These are phyloP conservation scores for Rhipidura dahli DNA, from an alignment of 2,113 vertebrate species.

Conservation along the genomic window DNA sequence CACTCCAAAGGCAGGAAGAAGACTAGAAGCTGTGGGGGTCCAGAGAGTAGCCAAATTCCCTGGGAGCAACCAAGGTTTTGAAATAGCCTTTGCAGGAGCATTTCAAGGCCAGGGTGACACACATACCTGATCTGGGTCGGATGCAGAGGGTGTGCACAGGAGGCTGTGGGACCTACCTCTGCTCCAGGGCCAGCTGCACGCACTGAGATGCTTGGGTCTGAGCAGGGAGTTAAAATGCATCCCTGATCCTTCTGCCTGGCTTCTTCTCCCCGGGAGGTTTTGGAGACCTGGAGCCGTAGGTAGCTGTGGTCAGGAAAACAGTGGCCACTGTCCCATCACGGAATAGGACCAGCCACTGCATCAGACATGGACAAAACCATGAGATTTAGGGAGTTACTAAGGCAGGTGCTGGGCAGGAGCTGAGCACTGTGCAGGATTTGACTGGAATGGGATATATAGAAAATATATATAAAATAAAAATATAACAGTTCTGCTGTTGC, in stretches of 20 bases:
- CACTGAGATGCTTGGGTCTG: background rate
- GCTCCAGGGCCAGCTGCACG: background rate
- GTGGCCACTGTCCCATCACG: accelerated
- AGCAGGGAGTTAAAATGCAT: background rate
- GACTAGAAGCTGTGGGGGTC: background rate
- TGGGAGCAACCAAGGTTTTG: background rate
- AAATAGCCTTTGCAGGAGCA: background rate
- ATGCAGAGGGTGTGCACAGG: background rate
- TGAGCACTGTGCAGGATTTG: background rate
- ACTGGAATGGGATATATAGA: too few species aligned
- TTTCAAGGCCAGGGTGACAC: background rate
- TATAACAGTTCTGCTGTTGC: background rate
- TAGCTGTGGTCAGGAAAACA: background rate
- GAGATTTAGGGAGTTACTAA: background rate
- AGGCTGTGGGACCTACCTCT: background rate
- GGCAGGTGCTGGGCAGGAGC: background rate
- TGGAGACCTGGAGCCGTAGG: background rate
- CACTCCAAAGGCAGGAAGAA: background rate
- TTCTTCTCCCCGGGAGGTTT: background rate
- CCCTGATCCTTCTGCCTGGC: background rate
- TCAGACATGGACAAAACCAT: accelerated
- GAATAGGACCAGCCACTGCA: background rate
- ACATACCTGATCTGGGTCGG: background rate
- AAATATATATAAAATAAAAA: background rate
- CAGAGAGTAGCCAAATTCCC: background rate